A percentile compares a stretch with the other conserved stretches of the same genome.
Evolutionary conservation across 2,888 invertebrate genomes (phyloP).

Genomic region (Folsomia manolachei): DNA sequence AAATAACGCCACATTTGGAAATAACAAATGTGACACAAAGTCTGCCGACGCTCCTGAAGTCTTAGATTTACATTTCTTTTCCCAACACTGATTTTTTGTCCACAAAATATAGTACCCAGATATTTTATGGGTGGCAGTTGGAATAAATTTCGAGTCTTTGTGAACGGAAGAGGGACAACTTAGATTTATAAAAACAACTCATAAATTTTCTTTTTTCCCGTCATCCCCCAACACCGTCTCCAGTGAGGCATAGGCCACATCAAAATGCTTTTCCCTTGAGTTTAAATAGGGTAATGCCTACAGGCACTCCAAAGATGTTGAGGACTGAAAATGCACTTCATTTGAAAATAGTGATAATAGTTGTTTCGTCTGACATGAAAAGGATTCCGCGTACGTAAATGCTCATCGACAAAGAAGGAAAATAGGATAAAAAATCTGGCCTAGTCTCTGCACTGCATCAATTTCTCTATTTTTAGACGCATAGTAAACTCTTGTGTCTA

Average conservation of each 20-base stretch:
- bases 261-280: too few relatives aligned
- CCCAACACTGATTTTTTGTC: neutral
- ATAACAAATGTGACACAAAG: too few relatives aligned
- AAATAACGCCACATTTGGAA: too few relatives aligned
- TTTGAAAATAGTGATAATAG: too few relatives aligned
- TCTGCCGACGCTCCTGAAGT: too few relatives aligned
- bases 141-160: neutral
- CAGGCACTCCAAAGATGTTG: too few relatives aligned
- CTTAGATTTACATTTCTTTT: too few relatives aligned
- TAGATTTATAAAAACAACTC: neutral
- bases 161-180: neutral
- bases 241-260: neutral
- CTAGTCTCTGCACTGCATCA: neutral
- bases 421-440: neutral
- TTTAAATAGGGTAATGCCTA: too few relatives aligned
- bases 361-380: too few relatives aligned
- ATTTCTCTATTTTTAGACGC: neutral
- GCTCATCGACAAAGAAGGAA: neutral
- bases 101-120: neutral
- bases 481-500: conserved; percentile 1
- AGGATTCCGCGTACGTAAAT: neutral
- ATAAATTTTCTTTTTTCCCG: too few relatives aligned
- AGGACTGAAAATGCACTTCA: too few relatives aligned
- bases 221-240: neutral
- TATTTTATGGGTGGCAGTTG: neutral